phyloP scores from a whole-genome alignment of 2,888 invertebrate species.

The Prosapia bicincta region DNA sequence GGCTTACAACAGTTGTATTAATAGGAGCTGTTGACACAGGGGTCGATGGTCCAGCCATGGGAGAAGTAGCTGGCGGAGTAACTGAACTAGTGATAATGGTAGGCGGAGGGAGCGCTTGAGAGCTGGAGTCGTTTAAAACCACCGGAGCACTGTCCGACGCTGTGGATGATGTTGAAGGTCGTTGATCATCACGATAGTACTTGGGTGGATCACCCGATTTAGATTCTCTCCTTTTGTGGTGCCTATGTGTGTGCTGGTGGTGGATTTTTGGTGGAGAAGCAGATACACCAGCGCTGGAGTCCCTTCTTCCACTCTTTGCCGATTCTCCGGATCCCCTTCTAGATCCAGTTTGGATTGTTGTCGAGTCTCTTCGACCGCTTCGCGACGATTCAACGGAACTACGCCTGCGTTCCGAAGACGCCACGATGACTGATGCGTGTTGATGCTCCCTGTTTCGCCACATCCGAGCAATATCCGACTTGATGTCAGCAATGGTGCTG shows the following conservation, averaged over 20 bases:
- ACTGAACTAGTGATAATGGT: slow-evolving; percentile 81
- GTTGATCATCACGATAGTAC: slow-evolving; percentile 62
- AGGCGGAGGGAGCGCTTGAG: slow-evolving; percentile 54
- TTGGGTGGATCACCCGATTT: slow-evolving; percentile 42
- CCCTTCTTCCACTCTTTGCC: slow-evolving; percentile 52
- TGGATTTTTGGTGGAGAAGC: slow-evolving; percentile 46
- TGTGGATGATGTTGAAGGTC: slow-evolving; percentile 69
- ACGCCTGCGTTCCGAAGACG: slow-evolving; percentile 44
- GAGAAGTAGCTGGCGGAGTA: slow-evolving; percentile 79
- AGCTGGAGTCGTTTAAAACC: slow-evolving; percentile 50
- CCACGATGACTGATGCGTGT: slow-evolving; percentile 37
- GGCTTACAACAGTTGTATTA: slow-evolving; percentile 25
- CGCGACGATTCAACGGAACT: slow-evolving; percentile 68
- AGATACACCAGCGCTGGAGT: slow-evolving; percentile 45
- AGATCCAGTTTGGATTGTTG: slow-evolving; percentile 22
- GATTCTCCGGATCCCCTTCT: slow-evolving; percentile 62
- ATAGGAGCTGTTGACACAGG: slow-evolving; percentile 42
- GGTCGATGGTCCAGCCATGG: slow-evolving; percentile 58
- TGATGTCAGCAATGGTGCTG: slow-evolving; percentile 60
- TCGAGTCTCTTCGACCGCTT: slow-evolving; percentile 43
- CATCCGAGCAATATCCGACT: slow-evolving; percentile 65
- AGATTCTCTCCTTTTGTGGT: slow-evolving; percentile 46
- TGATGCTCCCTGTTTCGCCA: slow-evolving; percentile 62
- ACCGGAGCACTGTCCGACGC: slow-evolving; percentile 66
- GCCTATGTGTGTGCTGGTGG: slow-evolving; percentile 52